Base-by-base conservation (phyloP, 2,797 vertebrate species). In the Neosilurus mollespiculum region DNA sequence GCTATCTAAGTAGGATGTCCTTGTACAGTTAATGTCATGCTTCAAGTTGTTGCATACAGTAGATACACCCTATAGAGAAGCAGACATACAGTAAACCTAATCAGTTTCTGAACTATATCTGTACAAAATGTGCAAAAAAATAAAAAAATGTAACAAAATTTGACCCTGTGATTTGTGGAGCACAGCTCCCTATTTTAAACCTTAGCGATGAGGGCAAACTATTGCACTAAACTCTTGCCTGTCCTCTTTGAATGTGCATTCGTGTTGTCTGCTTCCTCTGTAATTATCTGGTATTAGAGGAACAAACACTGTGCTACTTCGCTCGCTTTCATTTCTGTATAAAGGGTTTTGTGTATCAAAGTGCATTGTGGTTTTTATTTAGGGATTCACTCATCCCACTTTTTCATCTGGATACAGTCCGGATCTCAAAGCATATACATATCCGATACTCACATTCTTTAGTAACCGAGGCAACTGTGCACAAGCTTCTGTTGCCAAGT, bases 381-480 rank as follows among this genome's bases (percentile, higher is more conserved):
- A 75, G 16, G 16, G 9, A 34, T 59, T 37, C 30, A 37, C 56
- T 1, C 2, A n/a, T 61, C 30, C 20, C 6, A n/a, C 6, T 76
- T 76, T 59, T 43, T 20, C 18, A 77, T 61, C 56, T 43, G 9
- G 30, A 37, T n/a, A 4, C 73, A 77, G 20, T 61, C 56, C 56
- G 37, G 20, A n/a, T 77, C 56, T 61, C 2, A 43, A 77, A 59
- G 20, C 20, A 3, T 61, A 59, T 6, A n/a, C 2, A 61, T 16
- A 77, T 61, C 18, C 20, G 1, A 11, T 37, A 1, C 73, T 77
- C 18, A 3, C 5, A 14, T 37, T 37, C 20, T 37, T 34, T 15
- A n/a, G 56, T 59, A 76, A 59, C 73, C 30, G 20, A 59, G 73
- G 73, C 73, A 77, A 77, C 73, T 43, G 56, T 14, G 56, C 22